Conservation (phyloP, 2,113 vertebrate genomes). For the Halichoeres trimaculatus region DNA sequence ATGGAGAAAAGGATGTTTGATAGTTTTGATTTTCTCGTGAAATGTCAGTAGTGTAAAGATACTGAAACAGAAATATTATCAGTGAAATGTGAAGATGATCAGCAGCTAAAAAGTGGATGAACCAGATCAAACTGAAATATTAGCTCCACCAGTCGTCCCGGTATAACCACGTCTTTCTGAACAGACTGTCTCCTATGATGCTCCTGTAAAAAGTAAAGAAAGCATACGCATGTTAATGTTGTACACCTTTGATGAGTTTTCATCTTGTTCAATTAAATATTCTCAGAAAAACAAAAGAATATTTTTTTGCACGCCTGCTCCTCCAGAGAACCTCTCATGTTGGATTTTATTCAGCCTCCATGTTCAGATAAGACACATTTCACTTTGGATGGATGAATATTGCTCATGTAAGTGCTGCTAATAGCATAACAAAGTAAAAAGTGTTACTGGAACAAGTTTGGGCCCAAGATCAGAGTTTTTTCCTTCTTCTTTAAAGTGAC, state of each 20-base stretch:
- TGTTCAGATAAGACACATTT: neutral
- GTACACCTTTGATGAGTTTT: neutral
- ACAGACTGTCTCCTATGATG: neutral
- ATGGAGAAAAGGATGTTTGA: neutral
- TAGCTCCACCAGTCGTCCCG: neutral
- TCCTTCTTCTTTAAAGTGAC: neutral
- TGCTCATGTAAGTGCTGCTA: neutral
- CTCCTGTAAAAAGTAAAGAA: neutral
- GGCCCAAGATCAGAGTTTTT: neutral
- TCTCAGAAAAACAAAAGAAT: neutral
- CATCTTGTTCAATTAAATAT: neutral
- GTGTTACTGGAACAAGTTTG: neutral
- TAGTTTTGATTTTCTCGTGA: conserved; percentile 21
- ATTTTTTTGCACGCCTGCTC: neutral
- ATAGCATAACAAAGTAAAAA: conserved; percentile 29
- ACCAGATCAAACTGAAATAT: neutral
- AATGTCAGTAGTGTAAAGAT: conserved; percentile 28
- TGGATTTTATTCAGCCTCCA: too few species aligned
- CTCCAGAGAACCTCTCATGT: too few species aligned
- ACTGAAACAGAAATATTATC: neutral
- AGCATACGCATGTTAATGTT: neutral
- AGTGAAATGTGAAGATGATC: neutral
- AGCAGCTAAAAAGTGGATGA: too few species aligned
- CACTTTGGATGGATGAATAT: neutral
- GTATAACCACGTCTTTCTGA: neutral